A percentile compares a stretch with the other conserved stretches of the same genome.
Conservation (phyloP, 1,140 invertebrate genomes). For the Nasonia vitripennis region DNA sequence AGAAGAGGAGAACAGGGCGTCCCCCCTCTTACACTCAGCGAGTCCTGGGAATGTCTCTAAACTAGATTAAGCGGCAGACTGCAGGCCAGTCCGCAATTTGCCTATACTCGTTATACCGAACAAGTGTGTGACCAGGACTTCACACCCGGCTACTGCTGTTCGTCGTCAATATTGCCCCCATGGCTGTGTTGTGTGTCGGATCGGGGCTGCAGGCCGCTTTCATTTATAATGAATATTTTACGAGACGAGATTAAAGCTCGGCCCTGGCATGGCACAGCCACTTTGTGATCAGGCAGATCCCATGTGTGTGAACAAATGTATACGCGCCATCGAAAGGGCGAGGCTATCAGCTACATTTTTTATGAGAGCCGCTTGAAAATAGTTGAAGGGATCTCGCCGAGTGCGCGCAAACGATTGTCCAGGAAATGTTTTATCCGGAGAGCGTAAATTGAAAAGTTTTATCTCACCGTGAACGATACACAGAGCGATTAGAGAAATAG, state of each 20-base stretch:
- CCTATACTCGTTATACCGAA: background rate
- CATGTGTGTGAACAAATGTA: background rate
- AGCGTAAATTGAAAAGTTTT: no score
- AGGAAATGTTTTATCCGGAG: no score
- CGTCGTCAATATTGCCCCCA: conserved; percentile 36
- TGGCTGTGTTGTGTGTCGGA: background rate
- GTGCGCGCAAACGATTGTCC: background rate
- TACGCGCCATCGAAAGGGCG: background rate
- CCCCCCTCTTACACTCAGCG: conserved; percentile 55
- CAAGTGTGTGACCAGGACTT: conserved; percentile 2
- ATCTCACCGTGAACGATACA: no score
- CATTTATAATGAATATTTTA: conserved; percentile 44
- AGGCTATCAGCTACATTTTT: background rate
- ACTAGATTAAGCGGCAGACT: conserved; percentile 58
- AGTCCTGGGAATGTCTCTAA: conserved; percentile 59
- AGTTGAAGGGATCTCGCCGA: background rate
- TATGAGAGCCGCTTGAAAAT: background rate
- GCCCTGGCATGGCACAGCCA: background rate
- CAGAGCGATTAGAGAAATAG: background rate
- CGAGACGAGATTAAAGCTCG: conserved; percentile 26
- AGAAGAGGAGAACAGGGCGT: background rate
- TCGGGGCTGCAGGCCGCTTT: background rate
- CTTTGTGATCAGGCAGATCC: background rate
- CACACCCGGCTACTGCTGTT: background rate
- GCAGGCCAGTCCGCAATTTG: conserved; percentile 44